A percentile compares a stretch with the other conserved stretches of the same genome.
These are phyloP conservation scores for Morpho deidamia DNA, from an alignment of 2,888 invertebrate species.

Conservation along the genomic window DNA sequence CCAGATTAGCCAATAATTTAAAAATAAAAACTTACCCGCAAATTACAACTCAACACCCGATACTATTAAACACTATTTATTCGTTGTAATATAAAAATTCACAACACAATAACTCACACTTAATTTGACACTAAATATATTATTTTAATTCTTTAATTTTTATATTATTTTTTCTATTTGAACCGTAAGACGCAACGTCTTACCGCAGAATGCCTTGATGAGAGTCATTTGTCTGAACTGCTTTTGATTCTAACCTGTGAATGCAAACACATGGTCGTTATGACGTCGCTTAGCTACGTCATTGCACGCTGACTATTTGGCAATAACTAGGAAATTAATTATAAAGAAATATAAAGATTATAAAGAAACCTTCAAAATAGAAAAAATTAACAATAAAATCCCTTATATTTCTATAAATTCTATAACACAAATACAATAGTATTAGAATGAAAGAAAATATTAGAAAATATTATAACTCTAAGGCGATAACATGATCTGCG, in stretches of 20 bases:
- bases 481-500: too few relatives aligned
- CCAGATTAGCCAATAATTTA: too few relatives aligned
- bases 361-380: too few relatives aligned
- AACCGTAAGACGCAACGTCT: slow-evolving; percentile 9
- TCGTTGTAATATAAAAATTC: too few relatives aligned
- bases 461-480: too few relatives aligned
- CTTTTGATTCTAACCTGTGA: slow-evolving; percentile 5
- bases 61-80: background rate
- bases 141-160: background rate
- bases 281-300: background rate
- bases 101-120: background rate
- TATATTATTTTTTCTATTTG: background rate
- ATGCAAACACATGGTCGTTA: background rate
- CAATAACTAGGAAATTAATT: too few relatives aligned
- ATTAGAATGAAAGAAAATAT: too few relatives aligned
- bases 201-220: slow-evolving; percentile 10
- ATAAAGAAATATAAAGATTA: too few relatives aligned
- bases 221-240: background rate
- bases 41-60: background rate
- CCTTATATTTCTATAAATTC: too few relatives aligned
- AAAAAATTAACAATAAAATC: too few relatives aligned
- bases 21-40: background rate
- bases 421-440: too few relatives aligned
- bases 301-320: background rate
- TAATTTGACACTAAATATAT: background rate